These are phyloP conservation scores for Pardosa pseudoannulata DNA, from an alignment of 2,888 invertebrate genomes.

Conservation along the genomic window DNA sequence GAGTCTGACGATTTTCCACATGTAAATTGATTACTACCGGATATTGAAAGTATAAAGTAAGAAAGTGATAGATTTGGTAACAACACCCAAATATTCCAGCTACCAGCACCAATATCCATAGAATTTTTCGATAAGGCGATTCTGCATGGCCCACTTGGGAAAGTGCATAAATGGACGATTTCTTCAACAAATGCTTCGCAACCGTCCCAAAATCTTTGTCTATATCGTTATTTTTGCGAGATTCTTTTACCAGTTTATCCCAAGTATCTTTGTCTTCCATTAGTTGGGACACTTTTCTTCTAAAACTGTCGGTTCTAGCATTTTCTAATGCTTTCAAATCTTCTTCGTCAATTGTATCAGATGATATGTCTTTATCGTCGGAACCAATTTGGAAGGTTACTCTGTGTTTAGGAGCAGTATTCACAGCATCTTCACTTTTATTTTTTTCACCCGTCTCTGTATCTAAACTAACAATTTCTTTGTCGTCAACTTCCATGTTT, in stretches of 20 bases:
- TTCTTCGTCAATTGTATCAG: neutral
- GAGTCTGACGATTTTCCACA: neutral
- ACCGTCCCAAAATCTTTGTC: neutral
- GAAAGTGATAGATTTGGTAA: slow-evolving; percentile 30
- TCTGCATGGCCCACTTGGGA: slow-evolving; percentile 15
- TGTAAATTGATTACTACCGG: slow-evolving; percentile 49
- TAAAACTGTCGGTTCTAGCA: neutral
- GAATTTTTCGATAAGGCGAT: neutral
- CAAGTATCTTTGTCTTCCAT: neutral
- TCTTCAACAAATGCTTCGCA: slow-evolving; percentile 19
- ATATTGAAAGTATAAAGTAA: slow-evolving; percentile 42
- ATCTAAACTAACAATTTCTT: too few species aligned
- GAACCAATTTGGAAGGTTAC: neutral
- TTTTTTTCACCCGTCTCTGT: too few species aligned
- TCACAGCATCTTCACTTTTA: too few species aligned
- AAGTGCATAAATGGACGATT: slow-evolving; percentile 26
- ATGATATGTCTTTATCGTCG: too few species aligned
- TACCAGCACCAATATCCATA: slow-evolving; percentile 30
- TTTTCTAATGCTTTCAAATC: neutral
- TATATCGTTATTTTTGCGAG: neutral
- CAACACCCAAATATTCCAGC: slow-evolving; percentile 10
- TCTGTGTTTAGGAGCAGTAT: neutral
- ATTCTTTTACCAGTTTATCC: neutral
- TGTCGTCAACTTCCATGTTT: too few species aligned
- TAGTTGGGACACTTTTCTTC: neutral